phyloP scores from a whole-genome alignment of 2,113 vertebrate genomes.

The Poecilia latipinna region DNA sequence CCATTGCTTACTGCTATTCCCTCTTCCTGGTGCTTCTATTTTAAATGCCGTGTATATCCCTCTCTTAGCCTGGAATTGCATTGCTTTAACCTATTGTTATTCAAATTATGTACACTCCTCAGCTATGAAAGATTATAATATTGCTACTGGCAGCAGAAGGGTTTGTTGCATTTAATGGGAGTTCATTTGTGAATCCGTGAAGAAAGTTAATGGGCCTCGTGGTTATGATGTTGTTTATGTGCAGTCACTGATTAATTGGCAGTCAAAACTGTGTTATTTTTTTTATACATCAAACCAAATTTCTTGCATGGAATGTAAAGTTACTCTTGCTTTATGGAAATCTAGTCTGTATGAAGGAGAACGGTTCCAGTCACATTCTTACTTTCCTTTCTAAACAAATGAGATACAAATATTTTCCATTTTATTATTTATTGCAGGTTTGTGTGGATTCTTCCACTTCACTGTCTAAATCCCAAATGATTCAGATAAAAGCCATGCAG shows the following conservation, averaged over 20 bases:
- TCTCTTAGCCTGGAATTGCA: conserved; percentile 52
- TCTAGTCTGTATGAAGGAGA: conserved; percentile 30
- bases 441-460: conserved; percentile 2
- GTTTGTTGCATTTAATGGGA: conserved; percentile 43
- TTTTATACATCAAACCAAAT: conserved; percentile 22
- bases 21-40: conserved; percentile 29
- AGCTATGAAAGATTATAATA: conserved; percentile 65
- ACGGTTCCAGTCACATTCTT: conserved; percentile 26
- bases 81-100: conserved; percentile 68
- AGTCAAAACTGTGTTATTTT: conserved; percentile 11
- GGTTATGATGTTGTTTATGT: conserved; percentile 59
- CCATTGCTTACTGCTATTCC: conserved; percentile 13
- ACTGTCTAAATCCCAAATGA: conserved; percentile 41
- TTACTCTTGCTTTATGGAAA: conserved; percentile 23
- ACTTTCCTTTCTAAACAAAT: conserved; percentile 40
- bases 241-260: conserved; percentile 54
- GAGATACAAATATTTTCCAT: conserved; percentile 35
- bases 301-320: conserved; percentile 43
- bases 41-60: conserved; percentile 28
- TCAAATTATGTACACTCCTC: conserved; percentile 62
- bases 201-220: conserved; percentile 52
- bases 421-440: not conserved
- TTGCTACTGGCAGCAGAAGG: conserved; percentile 56
- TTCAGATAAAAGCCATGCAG: conserved; percentile 24
- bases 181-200: conserved; percentile 18